Evolutionary conservation across 2,113 vertebrate species (phyloP), one percentile per base, ranked within the genome.

Genomic region (Pluvialis apricaria): DNA sequence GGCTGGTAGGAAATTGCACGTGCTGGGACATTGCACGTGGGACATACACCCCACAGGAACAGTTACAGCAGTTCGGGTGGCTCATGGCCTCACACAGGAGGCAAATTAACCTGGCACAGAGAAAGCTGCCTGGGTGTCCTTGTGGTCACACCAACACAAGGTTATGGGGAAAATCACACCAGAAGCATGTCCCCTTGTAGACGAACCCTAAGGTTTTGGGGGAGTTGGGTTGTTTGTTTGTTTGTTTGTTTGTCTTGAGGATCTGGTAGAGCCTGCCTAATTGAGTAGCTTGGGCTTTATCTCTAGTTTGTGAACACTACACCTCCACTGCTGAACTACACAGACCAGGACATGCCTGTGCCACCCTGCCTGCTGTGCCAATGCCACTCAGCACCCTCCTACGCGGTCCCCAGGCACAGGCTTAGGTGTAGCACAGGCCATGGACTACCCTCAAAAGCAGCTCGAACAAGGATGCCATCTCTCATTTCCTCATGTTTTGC

Each of bases 151-250:
- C 1, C 7, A 66, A 19, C 62, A 82, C 22, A 36, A 65, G 17
- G 13, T 49, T 58, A 28, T 15, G 16, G 52, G 40, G 21, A 86
- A 94, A 31, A 13, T 42, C 47, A 44, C 9, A 34, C 10, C 10
- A 38, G 61, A 85, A 24, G 12, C 31, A 13, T 0, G 0, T 22
- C 70, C 14, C 51, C 47, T 61, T 34, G 32, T 11, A 65, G 81
- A 36, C 20, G 45, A 26, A 19, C n/a, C 16, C 15, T 29, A 38
- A 36, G 10, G 26, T 47, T 47, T 62, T 8, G 17, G 24, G 28
- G 6, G n/a, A n/a, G n/a, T n/a, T n/a, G n/a, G n/a, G n/a, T 49
- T 52, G 52, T 22, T n/a, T 12, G 18, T 18, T 57, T 65, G 11
- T 4, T 58, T 49, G 29, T 25, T 12, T 47, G 38, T 60, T 71